A percentile compares a stretch with the other conserved stretches of the same genome.
Conservation (phyloP, 2,113 vertebrate genomes). For the Channa argus region DNA sequence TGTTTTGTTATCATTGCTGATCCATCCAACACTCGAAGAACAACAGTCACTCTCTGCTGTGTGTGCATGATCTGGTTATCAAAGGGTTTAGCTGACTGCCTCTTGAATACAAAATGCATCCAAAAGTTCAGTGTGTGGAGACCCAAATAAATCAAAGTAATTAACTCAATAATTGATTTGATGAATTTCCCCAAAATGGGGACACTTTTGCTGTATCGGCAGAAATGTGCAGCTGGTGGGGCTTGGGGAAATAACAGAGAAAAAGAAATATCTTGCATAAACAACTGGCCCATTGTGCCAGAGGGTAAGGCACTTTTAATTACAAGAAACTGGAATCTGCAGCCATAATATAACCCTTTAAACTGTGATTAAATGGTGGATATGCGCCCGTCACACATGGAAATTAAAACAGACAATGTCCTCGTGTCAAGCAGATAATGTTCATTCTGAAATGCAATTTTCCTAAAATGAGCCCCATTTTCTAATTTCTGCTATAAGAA, state of each 20-base stretch:
- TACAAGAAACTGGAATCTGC: conserved; percentile 26
- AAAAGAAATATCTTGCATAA: conserved; percentile 56
- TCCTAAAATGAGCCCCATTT: conserved; percentile 1
- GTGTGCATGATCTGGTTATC: conserved; percentile 43
- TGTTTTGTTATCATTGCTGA: conserved; percentile 57
- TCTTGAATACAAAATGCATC: conserved; percentile 54
- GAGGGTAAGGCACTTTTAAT: conserved; percentile 62
- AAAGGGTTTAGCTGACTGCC: conserved; percentile 58
- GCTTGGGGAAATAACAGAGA: conserved; percentile 42
- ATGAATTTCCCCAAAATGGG: conserved; percentile 67
- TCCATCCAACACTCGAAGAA: conserved; percentile 43
- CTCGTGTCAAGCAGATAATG: conserved; percentile 39
- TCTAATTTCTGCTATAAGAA: background rate
- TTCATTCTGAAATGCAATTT: conserved; percentile 13
- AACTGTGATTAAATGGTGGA: conserved; percentile 35
- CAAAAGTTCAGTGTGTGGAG: conserved; percentile 53
- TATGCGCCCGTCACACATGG: conserved; percentile 25
- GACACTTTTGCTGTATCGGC: conserved; percentile 68
- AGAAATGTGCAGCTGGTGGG: conserved; percentile 48
- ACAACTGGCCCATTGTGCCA: conserved; percentile 46
- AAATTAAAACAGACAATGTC: conserved; percentile 10
- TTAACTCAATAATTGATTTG: conserved; percentile 79
- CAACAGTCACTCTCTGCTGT: conserved; percentile 33
- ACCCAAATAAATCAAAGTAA: conserved; percentile 77
- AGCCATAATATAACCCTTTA: conserved; percentile 23